These are phyloP conservation scores for Drosophila flavopinicola DNA, from an alignment of 2,888 invertebrate species.

Conservation along the genomic window DNA sequence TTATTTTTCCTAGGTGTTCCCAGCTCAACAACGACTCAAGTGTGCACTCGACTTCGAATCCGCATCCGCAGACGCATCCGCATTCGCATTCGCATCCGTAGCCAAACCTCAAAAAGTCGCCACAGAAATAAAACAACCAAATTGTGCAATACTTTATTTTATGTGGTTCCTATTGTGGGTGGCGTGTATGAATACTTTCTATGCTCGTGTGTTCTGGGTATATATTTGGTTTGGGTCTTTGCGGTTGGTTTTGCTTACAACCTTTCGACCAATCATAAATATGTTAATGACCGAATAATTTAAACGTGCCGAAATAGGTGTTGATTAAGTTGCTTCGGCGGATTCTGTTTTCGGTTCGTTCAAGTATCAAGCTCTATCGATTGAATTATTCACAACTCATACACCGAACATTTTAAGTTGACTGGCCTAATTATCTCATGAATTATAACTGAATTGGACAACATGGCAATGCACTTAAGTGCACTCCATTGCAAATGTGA, in stretches of 20 bases:
- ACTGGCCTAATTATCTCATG: conserved; percentile 6
- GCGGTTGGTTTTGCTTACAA: neutral
- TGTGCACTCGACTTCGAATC: conserved; percentile 73
- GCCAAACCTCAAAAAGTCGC: conserved; percentile 13
- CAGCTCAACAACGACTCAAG: conserved; percentile 61
- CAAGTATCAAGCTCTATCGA: neutral
- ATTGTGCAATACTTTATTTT: conserved; percentile 31
- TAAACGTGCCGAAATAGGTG: conserved; percentile 26
- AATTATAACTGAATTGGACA: conserved; percentile 14
- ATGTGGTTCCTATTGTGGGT: conserved; percentile 9
- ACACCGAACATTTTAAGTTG: neutral
- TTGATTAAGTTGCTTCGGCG: conserved; percentile 15
- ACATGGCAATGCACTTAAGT: conserved; percentile 42
- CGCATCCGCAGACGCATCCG: conserved; percentile 48
- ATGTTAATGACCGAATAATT: conserved; percentile 27
- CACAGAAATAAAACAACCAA: conserved; percentile 9
- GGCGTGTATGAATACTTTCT: conserved; percentile 57
- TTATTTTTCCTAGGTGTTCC: conserved; percentile 27
- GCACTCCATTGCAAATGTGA: conserved; percentile 30
- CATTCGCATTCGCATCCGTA: conserved; percentile 19
- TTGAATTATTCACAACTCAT: conserved; percentile 8
- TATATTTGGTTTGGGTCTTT: neutral
- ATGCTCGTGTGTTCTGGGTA: neutral
- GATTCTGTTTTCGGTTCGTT: neutral
- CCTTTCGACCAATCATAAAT: neutral